These are phyloP conservation scores for Tetraneura akinire DNA, from an alignment of 1,140 invertebrate genomes.

Conservation along the genomic window DNA sequence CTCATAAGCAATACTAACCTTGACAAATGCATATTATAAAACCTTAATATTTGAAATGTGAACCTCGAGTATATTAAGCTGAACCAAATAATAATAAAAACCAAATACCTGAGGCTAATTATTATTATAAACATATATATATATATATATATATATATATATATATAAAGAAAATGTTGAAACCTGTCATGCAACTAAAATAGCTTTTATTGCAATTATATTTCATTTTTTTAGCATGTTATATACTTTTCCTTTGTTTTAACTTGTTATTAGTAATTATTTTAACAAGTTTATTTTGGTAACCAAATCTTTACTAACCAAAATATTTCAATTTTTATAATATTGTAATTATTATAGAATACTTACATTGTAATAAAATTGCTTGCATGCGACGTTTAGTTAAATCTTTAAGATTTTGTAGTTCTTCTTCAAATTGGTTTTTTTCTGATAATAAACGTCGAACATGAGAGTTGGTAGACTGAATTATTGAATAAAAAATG, in stretches of 20 bases:
- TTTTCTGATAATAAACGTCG: constrained; percentile 82
- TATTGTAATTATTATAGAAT: constrained; percentile 38
- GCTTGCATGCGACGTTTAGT: constrained; percentile 79
- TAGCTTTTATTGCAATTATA: constrained; percentile 30
- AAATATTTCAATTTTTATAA: neutral
- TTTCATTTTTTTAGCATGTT: constrained; percentile 20
- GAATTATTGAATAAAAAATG: constrained; percentile 91
- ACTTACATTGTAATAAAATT: constrained; percentile 84
- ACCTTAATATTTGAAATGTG: constrained; percentile 24
- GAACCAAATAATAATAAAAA: constrained; percentile 39
- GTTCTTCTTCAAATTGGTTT: constrained; percentile 80
- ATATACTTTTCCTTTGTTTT: constrained; percentile 31
- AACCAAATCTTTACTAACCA: constrained; percentile 3
- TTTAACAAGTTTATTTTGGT: constrained; percentile 17
- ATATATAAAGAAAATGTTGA: constrained; percentile 27
- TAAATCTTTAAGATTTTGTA: constrained; percentile 76
- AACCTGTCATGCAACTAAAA: constrained; percentile 50
- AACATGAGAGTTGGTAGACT: constrained; percentile 88
- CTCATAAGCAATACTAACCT: constrained; percentile 47
- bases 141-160: too few species aligned
- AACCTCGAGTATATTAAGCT: constrained; percentile 34
- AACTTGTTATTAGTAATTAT: neutral
- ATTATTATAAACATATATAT: neutral
- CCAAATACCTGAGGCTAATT: constrained; percentile 49
- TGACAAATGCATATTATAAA: constrained; percentile 40